These are phyloP conservation scores for Spea bombifrons DNA, from an alignment of 2,113 vertebrate species.

Conservation along the genomic window DNA sequence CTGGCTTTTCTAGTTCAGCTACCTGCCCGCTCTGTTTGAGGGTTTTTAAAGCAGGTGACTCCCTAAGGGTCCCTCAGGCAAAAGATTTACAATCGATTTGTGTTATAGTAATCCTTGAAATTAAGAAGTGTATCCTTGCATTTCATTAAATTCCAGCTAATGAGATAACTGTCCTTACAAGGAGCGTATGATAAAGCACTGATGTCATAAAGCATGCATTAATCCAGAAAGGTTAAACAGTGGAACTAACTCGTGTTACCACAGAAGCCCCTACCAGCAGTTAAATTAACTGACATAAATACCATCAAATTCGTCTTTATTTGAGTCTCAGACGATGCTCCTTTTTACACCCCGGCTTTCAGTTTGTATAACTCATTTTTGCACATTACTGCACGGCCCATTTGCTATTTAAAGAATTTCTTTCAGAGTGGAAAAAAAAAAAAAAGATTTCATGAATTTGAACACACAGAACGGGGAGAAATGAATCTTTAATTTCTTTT, in stretches of 20 bases:
- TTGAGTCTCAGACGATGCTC: slow-evolving; percentile 78
- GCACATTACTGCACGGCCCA: slow-evolving; percentile 79
- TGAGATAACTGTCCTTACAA: slow-evolving; percentile 98
- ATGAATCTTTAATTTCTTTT: slow-evolving; percentile 40
- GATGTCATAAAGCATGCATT: slow-evolving; percentile 96
- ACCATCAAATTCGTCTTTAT: slow-evolving; percentile 87
- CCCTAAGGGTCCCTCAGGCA: slow-evolving; percentile 64
- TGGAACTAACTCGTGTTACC: slow-evolving; percentile 99
- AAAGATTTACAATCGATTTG: slow-evolving; percentile 94
- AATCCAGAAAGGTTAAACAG: slow-evolving; percentile 98
- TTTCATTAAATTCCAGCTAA: slow-evolving; percentile 99
- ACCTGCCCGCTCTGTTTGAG: slow-evolving; percentile 19
- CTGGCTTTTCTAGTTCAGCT: neutral
- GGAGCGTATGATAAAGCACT: slow-evolving; percentile 95
- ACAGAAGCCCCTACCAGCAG: slow-evolving; percentile 95
- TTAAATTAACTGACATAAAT: slow-evolving; percentile 98
- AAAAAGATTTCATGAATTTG: slow-evolving; percentile 64
- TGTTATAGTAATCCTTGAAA: slow-evolving; percentile 92
- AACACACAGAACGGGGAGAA: slow-evolving; percentile 53
- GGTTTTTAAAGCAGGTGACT: slow-evolving; percentile 42
- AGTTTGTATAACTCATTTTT: slow-evolving; percentile 84
- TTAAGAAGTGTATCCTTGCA: slow-evolving; percentile 98
- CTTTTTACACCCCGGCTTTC: slow-evolving; percentile 76
- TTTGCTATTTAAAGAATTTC: slow-evolving; percentile 76
- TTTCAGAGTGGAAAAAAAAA: slow-evolving; percentile 66